Percentiles rank a stretch among this genome's conserved stretches.
Evolutionary conservation across 2,113 vertebrate genomes (phyloP).

Genomic region (Amazona guildingii): DNA sequence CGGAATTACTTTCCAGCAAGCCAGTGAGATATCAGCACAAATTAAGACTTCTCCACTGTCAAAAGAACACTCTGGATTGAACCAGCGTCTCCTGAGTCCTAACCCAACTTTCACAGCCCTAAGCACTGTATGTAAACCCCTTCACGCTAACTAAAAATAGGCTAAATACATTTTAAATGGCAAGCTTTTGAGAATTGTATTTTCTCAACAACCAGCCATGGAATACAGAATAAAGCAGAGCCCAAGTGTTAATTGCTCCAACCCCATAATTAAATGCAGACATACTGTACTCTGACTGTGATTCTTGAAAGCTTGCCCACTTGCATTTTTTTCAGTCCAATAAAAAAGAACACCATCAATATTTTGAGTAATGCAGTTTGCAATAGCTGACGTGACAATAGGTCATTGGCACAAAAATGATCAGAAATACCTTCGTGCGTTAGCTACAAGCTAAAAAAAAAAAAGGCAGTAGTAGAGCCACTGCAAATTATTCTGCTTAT

Average conservation of each 20-base stretch:
- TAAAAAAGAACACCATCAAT: constrained; percentile 39
- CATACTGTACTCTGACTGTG: constrained; percentile 61
- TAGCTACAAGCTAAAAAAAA: not conserved
- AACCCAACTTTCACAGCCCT: not conserved
- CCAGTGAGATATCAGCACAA: not conserved
- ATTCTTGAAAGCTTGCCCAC: constrained; percentile 65
- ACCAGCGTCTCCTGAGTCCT: not conserved
- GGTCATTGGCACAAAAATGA: constrained; percentile 19
- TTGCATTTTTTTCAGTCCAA: not conserved
- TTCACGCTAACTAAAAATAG: not conserved
- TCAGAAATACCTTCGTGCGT: constrained; percentile 1
- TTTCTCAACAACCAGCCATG: constrained; percentile 47
- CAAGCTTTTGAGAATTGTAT: constrained; percentile 59
- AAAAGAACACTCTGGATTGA: constrained; percentile 18
- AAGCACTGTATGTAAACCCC: not conserved
- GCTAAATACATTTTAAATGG: constrained; percentile 36
- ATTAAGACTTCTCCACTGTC: constrained; percentile 7
- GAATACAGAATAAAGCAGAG: constrained; percentile 62
- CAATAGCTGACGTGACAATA: constrained; percentile 32
- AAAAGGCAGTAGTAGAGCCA: not conserved
- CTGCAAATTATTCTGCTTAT: constrained; percentile 28
- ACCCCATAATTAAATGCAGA: constrained; percentile 64
- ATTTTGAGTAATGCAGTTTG: constrained; percentile 19
- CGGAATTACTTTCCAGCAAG: not conserved
- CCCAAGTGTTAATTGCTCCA: constrained; percentile 63